phyloP scores from a whole-genome alignment of 2,888 invertebrate genomes.

The Eretmocerus hayati region DNA sequence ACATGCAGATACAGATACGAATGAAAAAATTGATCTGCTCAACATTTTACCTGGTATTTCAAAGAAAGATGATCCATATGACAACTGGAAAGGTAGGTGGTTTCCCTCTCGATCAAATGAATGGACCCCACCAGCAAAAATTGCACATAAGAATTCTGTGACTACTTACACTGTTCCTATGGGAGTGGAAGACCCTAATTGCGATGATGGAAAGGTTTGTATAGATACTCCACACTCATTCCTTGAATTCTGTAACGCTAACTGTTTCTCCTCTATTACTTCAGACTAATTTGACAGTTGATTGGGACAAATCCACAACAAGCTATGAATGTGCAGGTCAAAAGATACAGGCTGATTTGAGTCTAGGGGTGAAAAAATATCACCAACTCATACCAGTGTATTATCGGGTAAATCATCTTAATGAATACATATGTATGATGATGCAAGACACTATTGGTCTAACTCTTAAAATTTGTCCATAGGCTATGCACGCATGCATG shows the following conservation, averaged over 20 bases:
- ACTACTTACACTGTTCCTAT: conserved; percentile 41
- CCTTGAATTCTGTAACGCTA: no score
- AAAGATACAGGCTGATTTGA: conserved; percentile 48
- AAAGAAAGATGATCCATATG: conserved; percentile 24
- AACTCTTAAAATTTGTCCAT: conserved; percentile 26
- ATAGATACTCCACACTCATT: no score
- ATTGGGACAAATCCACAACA: conserved; percentile 55
- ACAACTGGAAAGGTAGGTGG: conserved; percentile 45
- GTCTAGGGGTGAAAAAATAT: no score
- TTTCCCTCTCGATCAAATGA: conserved; percentile 38
- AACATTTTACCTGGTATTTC: conserved; percentile 12
- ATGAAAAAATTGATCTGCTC: conserved; percentile 20
- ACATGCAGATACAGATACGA: conserved; percentile 5
- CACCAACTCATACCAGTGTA: no score
- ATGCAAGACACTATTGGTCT: background rate
- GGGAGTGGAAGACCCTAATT: conserved; percentile 50
- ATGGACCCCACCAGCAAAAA: conserved; percentile 32
- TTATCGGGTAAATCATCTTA: no score
- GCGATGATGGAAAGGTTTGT: conserved; percentile 69
- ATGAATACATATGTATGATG: no score
- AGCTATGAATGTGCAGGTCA: conserved; percentile 58
- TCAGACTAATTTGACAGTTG: conserved; percentile 55
- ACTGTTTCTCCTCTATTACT: conserved; percentile 26
- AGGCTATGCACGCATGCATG: conserved; percentile 67
- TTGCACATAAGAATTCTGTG: conserved; percentile 22